A percentile compares a stretch with the other conserved stretches of the same genome.
Conservation (phyloP, 2,888 invertebrate species). For the Acanthosepion esculentum region DNA sequence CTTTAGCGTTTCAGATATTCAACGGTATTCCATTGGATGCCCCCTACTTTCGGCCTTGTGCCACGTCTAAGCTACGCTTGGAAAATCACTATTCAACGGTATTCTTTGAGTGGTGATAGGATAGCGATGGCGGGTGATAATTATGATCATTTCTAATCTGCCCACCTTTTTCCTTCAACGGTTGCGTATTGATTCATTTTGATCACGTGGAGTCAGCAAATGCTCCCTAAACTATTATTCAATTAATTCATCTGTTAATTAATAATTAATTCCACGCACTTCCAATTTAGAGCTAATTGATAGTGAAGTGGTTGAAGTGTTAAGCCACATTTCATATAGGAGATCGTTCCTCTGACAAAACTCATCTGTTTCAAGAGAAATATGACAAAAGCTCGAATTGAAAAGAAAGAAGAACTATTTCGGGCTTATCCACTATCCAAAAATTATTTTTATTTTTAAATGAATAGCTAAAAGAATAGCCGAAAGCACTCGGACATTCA, state of each 20-base stretch:
- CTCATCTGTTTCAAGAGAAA: neutral
- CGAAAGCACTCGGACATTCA: no score
- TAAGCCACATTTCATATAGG: neutral
- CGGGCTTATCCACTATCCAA: no score
- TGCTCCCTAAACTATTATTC: neutral
- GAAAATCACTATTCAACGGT: no score
- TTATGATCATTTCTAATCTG: neutral
- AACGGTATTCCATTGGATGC: no score
- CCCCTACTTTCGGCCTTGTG: no score
- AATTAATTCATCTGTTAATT: neutral
- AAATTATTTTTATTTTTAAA: no score
- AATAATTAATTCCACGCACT: neutral
- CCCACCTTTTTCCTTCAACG: neutral
- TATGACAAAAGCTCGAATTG: no score
- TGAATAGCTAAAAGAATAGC: no score
- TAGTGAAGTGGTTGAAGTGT: neutral
- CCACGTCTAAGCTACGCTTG: no score
- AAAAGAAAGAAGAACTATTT: no score
- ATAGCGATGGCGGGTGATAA: neutral
- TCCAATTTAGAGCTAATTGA: neutral
- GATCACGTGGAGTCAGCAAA: neutral
- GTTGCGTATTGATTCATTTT: neutral
- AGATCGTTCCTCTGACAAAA: neutral
- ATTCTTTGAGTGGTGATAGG: no score
- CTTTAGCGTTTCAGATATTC: no score